phyloP scores from a whole-genome alignment of 2,888 invertebrate genomes.

The Xanthostigma xanthostigma region DNA sequence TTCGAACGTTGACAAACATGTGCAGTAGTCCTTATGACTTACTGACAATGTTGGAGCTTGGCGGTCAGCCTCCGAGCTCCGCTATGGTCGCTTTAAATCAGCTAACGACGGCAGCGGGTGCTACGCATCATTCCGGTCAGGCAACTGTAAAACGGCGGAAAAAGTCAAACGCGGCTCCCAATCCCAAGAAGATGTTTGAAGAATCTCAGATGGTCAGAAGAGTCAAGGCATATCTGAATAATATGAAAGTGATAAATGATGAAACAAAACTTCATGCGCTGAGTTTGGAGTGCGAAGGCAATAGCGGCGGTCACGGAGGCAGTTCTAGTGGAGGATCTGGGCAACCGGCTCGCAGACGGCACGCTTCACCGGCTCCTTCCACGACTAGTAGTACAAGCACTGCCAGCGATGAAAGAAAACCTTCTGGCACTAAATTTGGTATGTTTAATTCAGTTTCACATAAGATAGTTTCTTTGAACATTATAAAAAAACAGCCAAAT shows the following conservation, averaged over 20 bases:
- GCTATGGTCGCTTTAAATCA: constrained; percentile 83
- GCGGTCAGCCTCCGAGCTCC: constrained; percentile 73
- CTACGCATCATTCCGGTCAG: constrained; percentile 43
- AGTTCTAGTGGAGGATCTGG: constrained; percentile 15
- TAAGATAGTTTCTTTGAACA: too few species aligned
- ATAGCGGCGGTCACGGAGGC: constrained; percentile 24
- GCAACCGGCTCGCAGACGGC: constrained; percentile 49
- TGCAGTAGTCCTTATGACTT: constrained; percentile 88
- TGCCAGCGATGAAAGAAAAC: constrained; percentile 56
- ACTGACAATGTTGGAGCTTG: constrained; percentile 67
- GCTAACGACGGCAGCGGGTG: constrained; percentile 58
- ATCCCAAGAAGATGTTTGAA: constrained; percentile 97
- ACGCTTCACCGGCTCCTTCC: constrained; percentile 85
- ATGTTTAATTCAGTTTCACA: constrained; percentile 9
- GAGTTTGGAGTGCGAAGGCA: constrained; percentile 77
- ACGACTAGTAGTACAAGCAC: constrained; percentile 86
- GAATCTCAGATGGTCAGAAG: constrained; percentile 97
- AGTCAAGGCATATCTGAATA: constrained; percentile 88
- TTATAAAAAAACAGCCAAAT: too few species aligned
- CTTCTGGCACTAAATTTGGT: constrained; percentile 48
- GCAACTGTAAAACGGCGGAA: constrained; percentile 82
- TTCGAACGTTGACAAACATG: constrained; percentile 80
- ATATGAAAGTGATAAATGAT: constrained; percentile 82
- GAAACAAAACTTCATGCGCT: constrained; percentile 80
- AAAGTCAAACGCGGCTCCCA: constrained; percentile 78